A percentile compares a stretch with the other conserved stretches of the same genome.
Evolutionary conservation across 30 jellyfish, hydroid and myxozoan species (phyloP).

Genomic region (Catostylus mosaicus): DNA sequence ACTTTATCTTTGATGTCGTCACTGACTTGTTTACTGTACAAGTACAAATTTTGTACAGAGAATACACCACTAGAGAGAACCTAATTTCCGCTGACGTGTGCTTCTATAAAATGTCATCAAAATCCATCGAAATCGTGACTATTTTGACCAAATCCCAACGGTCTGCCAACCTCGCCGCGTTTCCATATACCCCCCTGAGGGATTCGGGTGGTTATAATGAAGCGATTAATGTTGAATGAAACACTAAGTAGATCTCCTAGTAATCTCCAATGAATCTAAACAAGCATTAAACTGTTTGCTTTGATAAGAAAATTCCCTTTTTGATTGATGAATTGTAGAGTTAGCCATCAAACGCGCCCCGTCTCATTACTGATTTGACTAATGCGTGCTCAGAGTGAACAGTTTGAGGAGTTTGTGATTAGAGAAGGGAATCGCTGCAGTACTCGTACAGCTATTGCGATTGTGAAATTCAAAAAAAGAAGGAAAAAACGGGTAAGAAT

Average conservation of each 20-base stretch:
- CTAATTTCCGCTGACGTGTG: not conserved
- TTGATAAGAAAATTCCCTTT: slow-evolving; percentile 12
- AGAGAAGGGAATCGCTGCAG: too few relatives aligned
- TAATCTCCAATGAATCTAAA: slow-evolving; percentile 32
- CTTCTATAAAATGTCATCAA: not conserved
- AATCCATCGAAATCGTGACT: not conserved
- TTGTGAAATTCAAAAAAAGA: too few relatives aligned
- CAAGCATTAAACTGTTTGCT: slow-evolving; percentile 49
- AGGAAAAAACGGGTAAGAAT: too few relatives aligned
- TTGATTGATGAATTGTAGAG: slow-evolving; percentile 15
- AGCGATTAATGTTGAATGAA: slow-evolving; percentile 38
- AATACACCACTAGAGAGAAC: not conserved
- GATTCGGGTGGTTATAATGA: slow-evolving; percentile 14
- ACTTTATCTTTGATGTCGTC: too few relatives aligned
- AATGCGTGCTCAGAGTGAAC: too few relatives aligned
- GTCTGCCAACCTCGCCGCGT: not conserved
- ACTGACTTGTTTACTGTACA: too few relatives aligned
- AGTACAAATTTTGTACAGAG: too few relatives aligned
- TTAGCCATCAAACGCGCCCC: slow-evolving; percentile 43
- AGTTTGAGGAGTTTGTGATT: not conserved
- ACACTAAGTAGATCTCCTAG: slow-evolving; percentile 32
- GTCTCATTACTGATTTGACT: slow-evolving; percentile 2
- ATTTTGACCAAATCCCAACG: not conserved
- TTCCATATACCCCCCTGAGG: slow-evolving; percentile 26
- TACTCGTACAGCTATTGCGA: too few relatives aligned